phyloP scores from a whole-genome alignment of 2,797 vertebrate species.

The Atherinosoma microstoma region DNA sequence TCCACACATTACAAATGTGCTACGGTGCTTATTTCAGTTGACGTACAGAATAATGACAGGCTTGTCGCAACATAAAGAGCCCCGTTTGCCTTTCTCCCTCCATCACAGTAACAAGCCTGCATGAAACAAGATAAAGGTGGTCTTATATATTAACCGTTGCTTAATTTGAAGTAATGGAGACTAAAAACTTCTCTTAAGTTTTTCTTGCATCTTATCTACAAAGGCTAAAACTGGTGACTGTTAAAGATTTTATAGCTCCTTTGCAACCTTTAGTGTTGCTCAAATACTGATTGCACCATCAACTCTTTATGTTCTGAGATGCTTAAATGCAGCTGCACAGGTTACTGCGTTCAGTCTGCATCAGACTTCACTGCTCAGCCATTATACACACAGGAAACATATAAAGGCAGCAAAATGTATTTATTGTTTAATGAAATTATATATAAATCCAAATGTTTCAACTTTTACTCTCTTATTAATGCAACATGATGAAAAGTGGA shows the following conservation, averaged over 20 bases:
- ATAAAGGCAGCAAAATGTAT: neutral
- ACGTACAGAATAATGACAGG: neutral
- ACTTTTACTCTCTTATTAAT: neutral
- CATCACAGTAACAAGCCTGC: neutral
- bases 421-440: neutral
- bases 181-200: constrained; percentile 1
- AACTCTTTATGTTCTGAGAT: neutral
- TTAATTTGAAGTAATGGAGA: neutral
- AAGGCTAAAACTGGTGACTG: neutral
- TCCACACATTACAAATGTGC: neutral
- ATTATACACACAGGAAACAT: neutral
- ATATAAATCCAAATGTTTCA: neutral
- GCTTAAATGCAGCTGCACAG: neutral
- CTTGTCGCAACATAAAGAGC: constrained; percentile 3
- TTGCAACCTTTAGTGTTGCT: neutral
- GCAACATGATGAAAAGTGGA: neutral
- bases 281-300: neutral
- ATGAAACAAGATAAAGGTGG: neutral
- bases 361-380: neutral
- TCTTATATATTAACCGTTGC: neutral
- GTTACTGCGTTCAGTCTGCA: neutral
- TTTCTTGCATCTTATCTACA: neutral
- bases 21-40: constrained; percentile 11
- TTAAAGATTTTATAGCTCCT: neutral
- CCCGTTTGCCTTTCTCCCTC: neutral